Base-by-base conservation (phyloP, 1,140 invertebrate species). In the Scaptomyza hsui region DNA sequence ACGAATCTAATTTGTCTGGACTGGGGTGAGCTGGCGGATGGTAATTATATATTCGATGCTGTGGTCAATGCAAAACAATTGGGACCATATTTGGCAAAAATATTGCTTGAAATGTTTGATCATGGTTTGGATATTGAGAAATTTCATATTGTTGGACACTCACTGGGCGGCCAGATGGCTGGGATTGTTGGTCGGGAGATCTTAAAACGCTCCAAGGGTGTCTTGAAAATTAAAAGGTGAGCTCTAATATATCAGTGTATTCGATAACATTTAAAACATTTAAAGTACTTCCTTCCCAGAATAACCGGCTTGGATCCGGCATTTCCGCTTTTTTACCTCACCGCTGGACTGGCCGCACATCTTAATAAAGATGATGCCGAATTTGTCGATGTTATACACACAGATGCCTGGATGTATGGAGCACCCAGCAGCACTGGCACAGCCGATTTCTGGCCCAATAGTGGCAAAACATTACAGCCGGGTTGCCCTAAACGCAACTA, bases 141-240 rank as follows among this genome's bases (percentile, higher is more conserved):
- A 12, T 91, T 95, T n/a, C 95, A 97, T 81, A 82, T 96, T 3
- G 93, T 97, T 32, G 95, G 95, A 0, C 95, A 96, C 86, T 96
- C 95, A 4, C 90, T 97, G 35, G 96, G 96, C 0, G 95, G 94
- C 4, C 95, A 97, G 60, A 92, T 96, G 24, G 93, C 95, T 2
- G 95, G 95, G 0, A 93, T 94, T 49, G 92, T 95, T 1, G 95
- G 95, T 0, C 90, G 90, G 19, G 91, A 91, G 57, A 65, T 93
- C 3, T 74, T 80, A 13, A 85, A 78, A 10, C 72, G 86, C 4
- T 75, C 75, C 19, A 78, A 81, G 32, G 75, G 78, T 13, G 81
- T 49, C 0, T 59, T 72, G 32, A 91, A 91, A 73, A 35, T 92
- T 3, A 85, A 79, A 47, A 89, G 91, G 91, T 91, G n/a, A 29